phyloP scores from a whole-genome alignment of 2,888 invertebrate genomes.

The Eristalinus aeneus region DNA sequence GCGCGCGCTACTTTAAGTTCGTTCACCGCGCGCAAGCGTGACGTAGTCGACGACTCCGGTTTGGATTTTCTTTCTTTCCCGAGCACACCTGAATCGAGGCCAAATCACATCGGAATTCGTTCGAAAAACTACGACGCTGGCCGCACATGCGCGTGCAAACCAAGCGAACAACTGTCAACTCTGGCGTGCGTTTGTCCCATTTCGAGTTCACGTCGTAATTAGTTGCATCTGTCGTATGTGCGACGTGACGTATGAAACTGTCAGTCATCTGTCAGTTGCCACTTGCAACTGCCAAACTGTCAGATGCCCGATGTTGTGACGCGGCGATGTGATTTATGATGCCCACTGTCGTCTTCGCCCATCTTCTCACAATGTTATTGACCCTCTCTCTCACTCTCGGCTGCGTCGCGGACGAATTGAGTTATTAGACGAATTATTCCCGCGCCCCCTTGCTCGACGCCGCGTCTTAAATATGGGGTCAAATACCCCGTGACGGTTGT shows the following conservation, averaged over 20 bases:
- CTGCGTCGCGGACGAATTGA: slow-evolving; percentile 46
- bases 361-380: background rate
- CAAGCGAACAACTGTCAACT: background rate
- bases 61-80: slow-evolving; percentile 23
- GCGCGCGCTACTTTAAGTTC: slow-evolving; percentile 80
- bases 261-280: slow-evolving; percentile 51
- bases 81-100: slow-evolving; percentile 39
- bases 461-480: slow-evolving; percentile 47
- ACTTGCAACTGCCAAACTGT: slow-evolving; percentile 38
- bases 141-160: slow-evolving; percentile 1
- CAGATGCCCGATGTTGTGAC: slow-evolving; percentile 13
- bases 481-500: slow-evolving; percentile 32
- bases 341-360: background rate
- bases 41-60: slow-evolving; percentile 43
- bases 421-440: slow-evolving; percentile 45
- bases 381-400: background rate
- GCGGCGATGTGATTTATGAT: slow-evolving; percentile 28
- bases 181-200: slow-evolving; percentile 20
- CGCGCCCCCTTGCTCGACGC: background rate
- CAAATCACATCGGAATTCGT: slow-evolving; percentile 27
- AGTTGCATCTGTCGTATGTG: slow-evolving; percentile 18
- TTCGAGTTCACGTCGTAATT: slow-evolving; percentile 44
- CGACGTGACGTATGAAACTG: slow-evolving; percentile 36
- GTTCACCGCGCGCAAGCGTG: slow-evolving; percentile 76
- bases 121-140: slow-evolving; percentile 11